phyloP scores from a whole-genome alignment of 2,797 vertebrate species.

The Onychomys torridus region DNA sequence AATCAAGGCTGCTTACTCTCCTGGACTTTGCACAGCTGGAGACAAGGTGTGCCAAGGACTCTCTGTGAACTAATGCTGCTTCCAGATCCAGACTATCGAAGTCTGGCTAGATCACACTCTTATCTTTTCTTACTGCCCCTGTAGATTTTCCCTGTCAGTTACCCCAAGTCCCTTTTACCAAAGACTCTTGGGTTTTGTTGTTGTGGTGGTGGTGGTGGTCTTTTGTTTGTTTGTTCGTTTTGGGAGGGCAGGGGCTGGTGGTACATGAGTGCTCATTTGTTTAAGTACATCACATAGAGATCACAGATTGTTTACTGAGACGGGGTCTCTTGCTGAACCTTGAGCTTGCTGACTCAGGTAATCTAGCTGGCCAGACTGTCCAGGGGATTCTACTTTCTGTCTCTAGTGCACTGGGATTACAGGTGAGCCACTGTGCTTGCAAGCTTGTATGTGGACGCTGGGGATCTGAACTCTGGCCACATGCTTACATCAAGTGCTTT shows the following conservation, averaged over 20 bases:
- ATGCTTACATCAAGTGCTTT: background rate
- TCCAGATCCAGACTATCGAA: background rate
- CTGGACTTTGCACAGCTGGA: background rate
- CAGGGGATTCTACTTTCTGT: background rate
- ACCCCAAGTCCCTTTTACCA: background rate
- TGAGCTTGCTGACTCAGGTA: background rate
- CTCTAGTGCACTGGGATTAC: background rate
- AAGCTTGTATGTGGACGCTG: background rate
- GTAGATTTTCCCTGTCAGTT: background rate
- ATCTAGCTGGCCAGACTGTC: background rate
- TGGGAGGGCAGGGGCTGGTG: too few species aligned
- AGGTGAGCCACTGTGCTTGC: background rate
- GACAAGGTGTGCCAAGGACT: background rate
- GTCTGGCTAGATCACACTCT: background rate
- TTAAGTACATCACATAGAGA: background rate
- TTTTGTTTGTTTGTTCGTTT: background rate
- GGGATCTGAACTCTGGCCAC: background rate
- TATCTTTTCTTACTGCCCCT: background rate
- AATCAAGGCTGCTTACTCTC: background rate
- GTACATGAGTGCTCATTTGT: background rate
- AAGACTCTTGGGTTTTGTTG: background rate
- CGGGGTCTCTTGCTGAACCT: background rate
- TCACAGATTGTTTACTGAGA: background rate
- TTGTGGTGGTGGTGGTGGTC: too few species aligned
- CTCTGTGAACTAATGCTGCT: background rate